Evolutionary conservation across 2,113 vertebrate species (phyloP), one percentile per base, ranked within the genome.

Genomic region (Chionomys nivalis): DNA sequence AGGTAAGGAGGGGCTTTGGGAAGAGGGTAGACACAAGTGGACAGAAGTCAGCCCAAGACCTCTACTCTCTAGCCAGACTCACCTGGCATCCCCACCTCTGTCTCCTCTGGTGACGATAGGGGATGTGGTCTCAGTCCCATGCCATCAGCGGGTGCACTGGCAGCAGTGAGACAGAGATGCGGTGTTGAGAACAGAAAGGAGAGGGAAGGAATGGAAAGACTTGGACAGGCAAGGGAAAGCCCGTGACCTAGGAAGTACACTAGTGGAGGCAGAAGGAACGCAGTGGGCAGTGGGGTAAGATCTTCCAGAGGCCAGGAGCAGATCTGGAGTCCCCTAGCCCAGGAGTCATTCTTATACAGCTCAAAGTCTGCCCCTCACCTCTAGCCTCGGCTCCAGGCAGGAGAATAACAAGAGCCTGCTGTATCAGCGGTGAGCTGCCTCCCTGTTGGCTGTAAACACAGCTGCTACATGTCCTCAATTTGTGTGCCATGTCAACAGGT

Each of bases 371-470:
- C 24, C 52, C 55, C 36, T 89, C 75, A 49, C 82, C 61, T 36
- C 89, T 17, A 21, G 0, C 85, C 93, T 87, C 58, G 2, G 58
- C 81, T 2, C 42, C 26, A 36, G 42, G 17, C 73, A 16, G 73
- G 72, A n/a, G 49, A 26, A 96, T 95, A 98, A 97, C 91, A 63
- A 23, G 97, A 98, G 42, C 88, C 90, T 70, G 65, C 92, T 97
- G 96, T 97, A 95, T 73, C 95, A 44, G 10, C 61, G 5, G 49
- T 3, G 33, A 31, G 52, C 89, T 52, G 58, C 73, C 92, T 72
- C 49, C 66, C 76, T 97, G 97, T 97, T 97, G 94, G 95, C 95
- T 97, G 96, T 98, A 97, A 97, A 98, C 95, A 97, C 78, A n/a
- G 93, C 70, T 86, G 91, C 76, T 47, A 55, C 61, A 0, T 36